A percentile compares a stretch with the other conserved stretches of the same genome.
Conservation (phyloP, 2,113 vertebrate species). For the Dicrurus megarhynchus region DNA sequence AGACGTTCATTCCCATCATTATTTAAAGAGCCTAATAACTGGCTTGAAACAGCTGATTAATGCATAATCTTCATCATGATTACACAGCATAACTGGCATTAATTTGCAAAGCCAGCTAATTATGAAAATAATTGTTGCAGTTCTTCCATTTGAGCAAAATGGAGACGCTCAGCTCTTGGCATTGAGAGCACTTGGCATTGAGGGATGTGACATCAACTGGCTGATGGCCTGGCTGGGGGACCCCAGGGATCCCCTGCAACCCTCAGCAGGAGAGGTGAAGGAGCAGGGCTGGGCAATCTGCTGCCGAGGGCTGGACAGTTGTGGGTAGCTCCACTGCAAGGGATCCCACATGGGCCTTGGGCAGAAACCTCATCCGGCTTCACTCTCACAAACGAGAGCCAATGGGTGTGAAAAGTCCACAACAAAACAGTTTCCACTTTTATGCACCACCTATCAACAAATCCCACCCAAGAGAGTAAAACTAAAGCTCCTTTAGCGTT, state of each 20-base stretch:
- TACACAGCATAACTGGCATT: constrained; percentile 79
- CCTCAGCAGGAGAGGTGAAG: background rate
- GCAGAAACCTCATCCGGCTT: accelerated
- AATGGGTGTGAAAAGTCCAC: background rate
- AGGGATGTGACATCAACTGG: background rate
- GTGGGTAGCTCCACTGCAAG: background rate
- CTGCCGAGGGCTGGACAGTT: background rate
- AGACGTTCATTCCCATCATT: constrained; percentile 59
- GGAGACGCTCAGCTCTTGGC: background rate
- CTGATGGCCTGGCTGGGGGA: background rate
- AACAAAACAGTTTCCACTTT: background rate
- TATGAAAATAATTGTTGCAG: constrained; percentile 79
- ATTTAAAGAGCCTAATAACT: constrained; percentile 80
- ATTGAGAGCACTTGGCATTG: background rate
- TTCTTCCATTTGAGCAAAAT: constrained; percentile 71
- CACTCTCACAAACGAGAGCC: background rate
- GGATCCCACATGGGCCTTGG: accelerated
- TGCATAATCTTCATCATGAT: constrained; percentile 80
- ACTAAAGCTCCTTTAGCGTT: background rate
- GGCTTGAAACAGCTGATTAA: constrained; percentile 77
- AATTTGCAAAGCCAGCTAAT: constrained; percentile 80
- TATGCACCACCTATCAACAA: background rate
- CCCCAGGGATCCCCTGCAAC: background rate
- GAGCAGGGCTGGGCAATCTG: background rate
- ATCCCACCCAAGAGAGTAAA: background rate